These are phyloP conservation scores for Brachyrhaphis roseni DNA, from an alignment of 2,797 vertebrate species.

Conservation along the genomic window DNA sequence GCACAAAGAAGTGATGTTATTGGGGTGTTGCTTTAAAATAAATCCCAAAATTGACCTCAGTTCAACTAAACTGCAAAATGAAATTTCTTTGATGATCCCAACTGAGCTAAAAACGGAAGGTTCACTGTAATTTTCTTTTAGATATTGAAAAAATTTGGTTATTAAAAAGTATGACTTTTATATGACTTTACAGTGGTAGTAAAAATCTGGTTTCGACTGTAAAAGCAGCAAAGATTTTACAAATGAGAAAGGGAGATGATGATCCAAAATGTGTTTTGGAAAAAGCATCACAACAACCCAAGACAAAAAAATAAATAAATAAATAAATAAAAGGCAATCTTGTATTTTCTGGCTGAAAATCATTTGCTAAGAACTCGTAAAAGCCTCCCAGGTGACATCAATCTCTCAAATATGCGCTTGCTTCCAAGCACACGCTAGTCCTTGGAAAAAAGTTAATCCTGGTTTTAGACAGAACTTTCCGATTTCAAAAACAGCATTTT, in stretches of 20 bases:
- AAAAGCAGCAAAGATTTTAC: neutral
- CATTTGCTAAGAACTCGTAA: slow-evolving; percentile 6
- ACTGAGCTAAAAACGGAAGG: neutral
- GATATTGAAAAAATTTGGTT: neutral
- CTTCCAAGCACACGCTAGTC: slow-evolving; percentile 57
- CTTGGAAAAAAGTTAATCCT: slow-evolving; percentile 59
- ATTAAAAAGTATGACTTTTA: neutral
- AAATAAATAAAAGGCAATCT: neutral
- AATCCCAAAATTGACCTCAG: neutral
- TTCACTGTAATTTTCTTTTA: neutral
- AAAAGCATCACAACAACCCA: neutral
- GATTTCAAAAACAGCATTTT: slow-evolving; percentile 64
- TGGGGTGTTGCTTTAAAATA: neutral
- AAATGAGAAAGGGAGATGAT: neutral
- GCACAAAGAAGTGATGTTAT: neutral
- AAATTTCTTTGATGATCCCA: neutral
- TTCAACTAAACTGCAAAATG: neutral
- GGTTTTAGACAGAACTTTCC: slow-evolving; percentile 60
- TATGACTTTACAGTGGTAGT: neutral
- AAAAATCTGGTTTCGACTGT: neutral
- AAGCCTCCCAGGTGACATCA: slow-evolving; percentile 65
- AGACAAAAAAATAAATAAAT: neutral
- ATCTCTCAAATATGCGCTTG: slow-evolving; percentile 62
- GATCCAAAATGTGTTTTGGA: neutral
- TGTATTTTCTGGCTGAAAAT: neutral